Evolutionary conservation across 2,113 vertebrate species (phyloP).

Genomic region (Tragelaphus scriptus): DNA sequence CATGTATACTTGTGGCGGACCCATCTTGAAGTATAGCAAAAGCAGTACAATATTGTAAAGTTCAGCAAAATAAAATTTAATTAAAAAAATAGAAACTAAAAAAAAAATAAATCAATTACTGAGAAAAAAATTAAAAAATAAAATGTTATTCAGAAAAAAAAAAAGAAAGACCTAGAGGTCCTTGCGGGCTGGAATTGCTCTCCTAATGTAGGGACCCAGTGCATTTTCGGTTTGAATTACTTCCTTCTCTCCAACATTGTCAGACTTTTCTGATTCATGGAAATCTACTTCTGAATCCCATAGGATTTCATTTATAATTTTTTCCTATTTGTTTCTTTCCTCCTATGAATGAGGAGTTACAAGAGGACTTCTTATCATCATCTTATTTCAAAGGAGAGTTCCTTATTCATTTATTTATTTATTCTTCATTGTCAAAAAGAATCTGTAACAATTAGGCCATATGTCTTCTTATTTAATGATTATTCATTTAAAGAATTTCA

Average conservation of each 20-base stretch:
- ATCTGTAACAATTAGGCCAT: neutral
- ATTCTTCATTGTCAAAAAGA: conserved; percentile 1
- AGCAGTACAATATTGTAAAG: no score
- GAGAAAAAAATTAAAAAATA: no score
- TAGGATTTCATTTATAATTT: neutral
- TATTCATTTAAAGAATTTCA: conserved; percentile 21
- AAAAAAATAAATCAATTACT: no score
- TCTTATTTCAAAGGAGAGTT: conserved; percentile 20
- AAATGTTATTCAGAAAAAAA: no score
- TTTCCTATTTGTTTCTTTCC: neutral
- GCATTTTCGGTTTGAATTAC: neutral
- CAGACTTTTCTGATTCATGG: neutral
- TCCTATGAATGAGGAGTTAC: neutral
- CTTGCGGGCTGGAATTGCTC: neutral
- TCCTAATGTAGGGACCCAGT: neutral
- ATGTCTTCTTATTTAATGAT: conserved; percentile 42
- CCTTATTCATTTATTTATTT: conserved; percentile 1
- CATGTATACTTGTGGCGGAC: no score
- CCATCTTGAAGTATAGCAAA: no score
- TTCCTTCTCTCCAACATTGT: neutral
- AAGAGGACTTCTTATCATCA: neutral
- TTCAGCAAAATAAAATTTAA: no score
- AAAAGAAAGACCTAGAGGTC: neutral
- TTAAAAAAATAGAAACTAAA: no score
- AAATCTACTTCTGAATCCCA: neutral